Evolutionary conservation across 2,797 vertebrate species (phyloP), one percentile per base, ranked within the genome.

Genomic region (Manis pentadactyla): DNA sequence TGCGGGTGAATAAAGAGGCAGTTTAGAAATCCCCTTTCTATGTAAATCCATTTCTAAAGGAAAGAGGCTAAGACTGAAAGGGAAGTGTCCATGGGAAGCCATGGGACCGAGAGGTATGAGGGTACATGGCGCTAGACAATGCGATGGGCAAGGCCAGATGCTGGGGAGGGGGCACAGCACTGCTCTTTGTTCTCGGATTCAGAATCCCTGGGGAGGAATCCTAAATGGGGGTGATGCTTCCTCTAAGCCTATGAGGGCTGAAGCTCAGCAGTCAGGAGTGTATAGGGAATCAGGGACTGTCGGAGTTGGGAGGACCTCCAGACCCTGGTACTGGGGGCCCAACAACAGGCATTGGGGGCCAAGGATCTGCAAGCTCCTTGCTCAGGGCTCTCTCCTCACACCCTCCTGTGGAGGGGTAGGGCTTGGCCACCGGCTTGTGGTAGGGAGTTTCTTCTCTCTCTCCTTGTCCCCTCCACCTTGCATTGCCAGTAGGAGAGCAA

Each of bases 21-120:
- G 49, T 68, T 97, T 31, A 64, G 89, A 97, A 97, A 95, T 82
- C 49, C 66, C 69, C n/a, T 86, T 97, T 91, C 94, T 59, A 94
- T 74, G 90, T 66, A 97, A 97, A 95, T 94, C 73, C 10, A 7
- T 87, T 71, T 78, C 93, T 34, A 55, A 74, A 73, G 83, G 49
- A 59, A 66, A 69, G 37, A 88, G 37, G 73, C 88, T 55, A 82
- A 83, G 63, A 51, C 9, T n/a, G 4, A 49, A 85, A 75, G 84
- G 29, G 57, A 68, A 71, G 31, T 10, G n/a, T 90, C 78, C 49
- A 0, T 3, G 2, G 66, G 69, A 93, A 46, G 55, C 34, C 64
- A 37, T 49, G 39, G 23, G 29, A n/a, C 34, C 42, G 14, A 23
- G 19, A 23, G 69, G n/a, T n/a, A 31, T 8, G 18, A n/a, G 13